Base-by-base conservation (phyloP, 2,113 vertebrate genomes). In the Phrynosoma blainvillii region DNA sequence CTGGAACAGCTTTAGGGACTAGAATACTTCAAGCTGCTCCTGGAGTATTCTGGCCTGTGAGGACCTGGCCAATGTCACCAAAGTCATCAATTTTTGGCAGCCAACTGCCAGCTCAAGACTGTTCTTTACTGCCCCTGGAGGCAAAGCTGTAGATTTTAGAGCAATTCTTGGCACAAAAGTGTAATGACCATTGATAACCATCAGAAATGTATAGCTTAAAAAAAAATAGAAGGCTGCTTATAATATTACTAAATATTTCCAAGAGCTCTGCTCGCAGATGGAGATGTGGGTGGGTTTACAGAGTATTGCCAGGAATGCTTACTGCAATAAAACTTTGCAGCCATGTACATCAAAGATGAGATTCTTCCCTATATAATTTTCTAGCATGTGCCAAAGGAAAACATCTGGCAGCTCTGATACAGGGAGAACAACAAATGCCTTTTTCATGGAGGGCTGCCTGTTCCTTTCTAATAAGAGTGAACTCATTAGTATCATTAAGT, bases 401-500 rank as follows among this genome's bases (percentile, higher is more conserved):
- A 78, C 84, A 62, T 79, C 84, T 89, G 70, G 11, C 32, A 90
- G 82, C 89, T 84, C 56, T 36, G 85, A 40, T 76, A 66, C 14
- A 79, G 16, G 71, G 21, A 52, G 77, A 62, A 66, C 87, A 82
- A 25, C 13, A 86, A 84, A 36, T n/a, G 1, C 0, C 76, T 27
- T 0, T 88, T 89, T 86, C 18, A 66, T 3, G 79, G 85, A 30
- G 14, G n/a, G 8, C n/a, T 1, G 59, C 40, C 86, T 70, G 85
- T 88, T 85, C 42, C 71, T 12, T 86, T 82, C n/a, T 42, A 59
- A 76, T 86, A 78, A 71, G 74, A 71, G 10, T 23, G 40, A 56
- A 85, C 82, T 20, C 88, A 79, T 84, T 84, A 88, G 75, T 2
- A 52, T 47, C 59, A 10, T 36, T 82, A 89, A 90, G 88, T 70